These are phyloP conservation scores for Cistogaster globosa DNA, from an alignment of 2,888 invertebrate species.

Conservation along the genomic window DNA sequence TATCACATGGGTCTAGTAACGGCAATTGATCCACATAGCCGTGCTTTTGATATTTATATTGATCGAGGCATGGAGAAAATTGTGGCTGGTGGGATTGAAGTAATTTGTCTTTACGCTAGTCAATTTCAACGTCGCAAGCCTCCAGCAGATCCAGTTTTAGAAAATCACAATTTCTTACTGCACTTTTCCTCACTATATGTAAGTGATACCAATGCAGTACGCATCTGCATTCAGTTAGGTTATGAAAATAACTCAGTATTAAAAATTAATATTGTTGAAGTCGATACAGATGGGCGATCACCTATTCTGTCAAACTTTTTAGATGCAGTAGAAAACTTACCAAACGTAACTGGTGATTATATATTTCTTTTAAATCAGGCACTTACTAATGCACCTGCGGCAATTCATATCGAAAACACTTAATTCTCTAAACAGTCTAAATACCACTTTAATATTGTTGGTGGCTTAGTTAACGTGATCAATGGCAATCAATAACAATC, in stretches of 20 bases:
- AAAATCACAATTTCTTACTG: constrained; percentile 89
- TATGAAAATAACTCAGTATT: constrained; percentile 87
- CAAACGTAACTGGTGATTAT: constrained; percentile 88
- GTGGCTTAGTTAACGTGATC: constrained; percentile 74
- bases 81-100: no score
- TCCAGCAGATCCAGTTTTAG: constrained; percentile 89
- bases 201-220: constrained; percentile 83
- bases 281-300: constrained; percentile 84
- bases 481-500: no score
- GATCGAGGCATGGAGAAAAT: constrained; percentile 77
- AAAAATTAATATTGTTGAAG: constrained; percentile 86
- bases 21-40: constrained; percentile 79
- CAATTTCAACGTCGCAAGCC: constrained; percentile 88
- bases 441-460: constrained; percentile 79
- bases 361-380: constrained; percentile 83
- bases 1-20: constrained; percentile 85
- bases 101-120: constrained; percentile 90
- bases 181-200: constrained; percentile 83
- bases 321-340: constrained; percentile 87
- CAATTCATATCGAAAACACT: constrained; percentile 86
- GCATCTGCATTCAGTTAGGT: constrained; percentile 87
- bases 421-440: constrained; percentile 83
- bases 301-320: constrained; percentile 85
- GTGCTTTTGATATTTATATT: constrained; percentile 79
- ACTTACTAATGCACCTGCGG: constrained; percentile 82